Conservation (phyloP, 2,888 invertebrate species). For the Heliconius charithonia region DNA sequence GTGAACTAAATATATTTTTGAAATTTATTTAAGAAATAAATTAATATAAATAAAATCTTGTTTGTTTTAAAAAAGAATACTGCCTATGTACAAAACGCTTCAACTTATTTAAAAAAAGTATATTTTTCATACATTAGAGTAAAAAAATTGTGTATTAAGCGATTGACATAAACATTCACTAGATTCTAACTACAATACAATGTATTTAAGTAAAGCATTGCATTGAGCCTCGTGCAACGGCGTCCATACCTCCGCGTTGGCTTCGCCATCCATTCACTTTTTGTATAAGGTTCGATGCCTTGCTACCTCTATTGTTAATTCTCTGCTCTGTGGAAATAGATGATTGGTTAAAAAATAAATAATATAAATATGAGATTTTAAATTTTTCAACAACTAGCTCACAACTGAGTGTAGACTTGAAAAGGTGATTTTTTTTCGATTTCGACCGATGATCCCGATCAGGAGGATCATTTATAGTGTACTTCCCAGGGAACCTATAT, state of each 20-base stretch:
- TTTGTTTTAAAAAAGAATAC: too few relatives aligned
- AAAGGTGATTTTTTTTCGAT: too few relatives aligned
- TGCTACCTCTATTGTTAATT: slow-evolving; percentile 80
- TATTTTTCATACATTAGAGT: neutral
- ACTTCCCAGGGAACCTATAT: too few relatives aligned
- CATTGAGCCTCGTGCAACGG: slow-evolving; percentile 43
- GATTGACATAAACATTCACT: neutral
- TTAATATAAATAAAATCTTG: too few relatives aligned
- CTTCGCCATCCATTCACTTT: slow-evolving; percentile 81
- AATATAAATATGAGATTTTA: too few relatives aligned
- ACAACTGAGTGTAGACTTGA: too few relatives aligned
- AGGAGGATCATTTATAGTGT: too few relatives aligned
- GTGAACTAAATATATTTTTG: neutral
- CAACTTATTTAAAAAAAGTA: neutral
- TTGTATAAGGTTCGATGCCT: slow-evolving; percentile 69
- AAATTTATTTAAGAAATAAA: too few relatives aligned
- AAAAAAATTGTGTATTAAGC: neutral
- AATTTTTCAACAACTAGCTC: too few relatives aligned
- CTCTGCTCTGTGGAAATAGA: slow-evolving; percentile 80
- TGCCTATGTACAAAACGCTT: neutral
- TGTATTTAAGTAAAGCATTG: slow-evolving; percentile 5
- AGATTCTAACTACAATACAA: slow-evolving; percentile 21
- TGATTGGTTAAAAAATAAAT: slow-evolving; percentile 21
- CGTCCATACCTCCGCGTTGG: slow-evolving; percentile 78
- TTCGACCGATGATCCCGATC: too few relatives aligned